Evolutionary conservation across 1,140 invertebrate species (phyloP).

Genomic region (Eupeodes corollae): DNA sequence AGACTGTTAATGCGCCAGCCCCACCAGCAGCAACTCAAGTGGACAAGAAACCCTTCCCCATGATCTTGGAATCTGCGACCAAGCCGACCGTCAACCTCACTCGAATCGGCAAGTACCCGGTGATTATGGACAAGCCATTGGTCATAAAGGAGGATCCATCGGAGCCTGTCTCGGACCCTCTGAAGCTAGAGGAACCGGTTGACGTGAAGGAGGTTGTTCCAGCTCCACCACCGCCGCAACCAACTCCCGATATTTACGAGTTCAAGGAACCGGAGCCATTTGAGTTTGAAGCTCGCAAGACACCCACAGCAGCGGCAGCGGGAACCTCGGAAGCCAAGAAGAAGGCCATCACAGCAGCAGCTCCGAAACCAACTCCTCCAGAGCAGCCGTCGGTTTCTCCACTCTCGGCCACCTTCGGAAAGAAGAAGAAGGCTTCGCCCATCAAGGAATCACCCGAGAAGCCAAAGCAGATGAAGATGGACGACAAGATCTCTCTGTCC

Average conservation of each 20-base stretch:
- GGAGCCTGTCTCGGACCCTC: not conserved
- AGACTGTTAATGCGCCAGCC: not conserved
- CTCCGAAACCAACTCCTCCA: no score
- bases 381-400: not conserved
- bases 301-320: conserved; percentile 19
- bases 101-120: conserved; percentile 18
- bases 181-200: conserved; percentile 15
- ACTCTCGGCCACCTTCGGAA: conserved; percentile 5
- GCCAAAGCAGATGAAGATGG: conserved; percentile 4
- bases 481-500: conserved; percentile 1
- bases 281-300: conserved; percentile 55
- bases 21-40: no score
- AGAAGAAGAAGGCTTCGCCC: conserved; percentile 31
- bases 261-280: conserved; percentile 82
- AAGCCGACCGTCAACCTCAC: no score
- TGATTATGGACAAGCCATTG: conserved; percentile 27
- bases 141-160: conserved; percentile 10
- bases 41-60: no score
- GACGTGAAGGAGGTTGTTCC: conserved; percentile 21
- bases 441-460: conserved; percentile 20
- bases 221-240: conserved; percentile 23
- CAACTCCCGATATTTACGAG: conserved; percentile 61
- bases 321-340: not conserved
- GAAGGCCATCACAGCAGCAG: not conserved
- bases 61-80: no score